These are phyloP conservation scores for Paralichthys olivaceus DNA, from an alignment of 2,113 vertebrate genomes.

Conservation along the genomic window DNA sequence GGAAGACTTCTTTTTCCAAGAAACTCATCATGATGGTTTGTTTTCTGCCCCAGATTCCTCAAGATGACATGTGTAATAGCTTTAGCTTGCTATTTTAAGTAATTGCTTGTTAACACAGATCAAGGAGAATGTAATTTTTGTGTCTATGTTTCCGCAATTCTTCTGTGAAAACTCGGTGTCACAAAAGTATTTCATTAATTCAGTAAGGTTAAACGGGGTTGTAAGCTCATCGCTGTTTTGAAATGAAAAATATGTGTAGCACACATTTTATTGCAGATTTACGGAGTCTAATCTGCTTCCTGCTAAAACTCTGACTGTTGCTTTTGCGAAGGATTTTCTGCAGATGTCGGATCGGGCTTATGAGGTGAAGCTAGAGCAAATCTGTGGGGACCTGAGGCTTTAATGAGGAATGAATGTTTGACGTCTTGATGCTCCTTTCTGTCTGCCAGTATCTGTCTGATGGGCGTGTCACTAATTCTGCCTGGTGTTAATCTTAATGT, in stretches of 20 bases:
- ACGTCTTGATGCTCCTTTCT: conserved; percentile 11
- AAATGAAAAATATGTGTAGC: conserved; percentile 7
- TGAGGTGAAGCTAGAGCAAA: background rate
- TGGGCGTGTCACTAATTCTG: conserved; percentile 2
- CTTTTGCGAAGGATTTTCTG: conserved; percentile 12
- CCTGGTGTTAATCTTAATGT: background rate
- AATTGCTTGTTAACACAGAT: background rate
- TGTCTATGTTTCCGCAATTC: background rate
- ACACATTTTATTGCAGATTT: background rate
- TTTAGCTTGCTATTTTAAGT: background rate
- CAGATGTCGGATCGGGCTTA: conserved; percentile 5
- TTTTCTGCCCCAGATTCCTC: background rate
- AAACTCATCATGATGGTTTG: background rate
- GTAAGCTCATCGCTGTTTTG: background rate
- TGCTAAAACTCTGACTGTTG: conserved; percentile 6
- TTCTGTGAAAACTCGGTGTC: background rate
- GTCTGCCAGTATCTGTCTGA: conserved; percentile 5
- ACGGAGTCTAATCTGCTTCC: conserved; percentile 16
- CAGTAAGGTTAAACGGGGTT: background rate
- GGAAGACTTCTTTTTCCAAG: background rate
- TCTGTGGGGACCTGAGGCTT: conserved; percentile 17
- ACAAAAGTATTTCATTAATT: background rate
- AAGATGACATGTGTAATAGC: background rate
- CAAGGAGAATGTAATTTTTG: background rate
- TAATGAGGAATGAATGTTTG: background rate